Percentiles rank a stretch among this genome's conserved stretches.
Conservation (phyloP, 1,140 invertebrate genomes). For the Dendrolimus punctatus region DNA sequence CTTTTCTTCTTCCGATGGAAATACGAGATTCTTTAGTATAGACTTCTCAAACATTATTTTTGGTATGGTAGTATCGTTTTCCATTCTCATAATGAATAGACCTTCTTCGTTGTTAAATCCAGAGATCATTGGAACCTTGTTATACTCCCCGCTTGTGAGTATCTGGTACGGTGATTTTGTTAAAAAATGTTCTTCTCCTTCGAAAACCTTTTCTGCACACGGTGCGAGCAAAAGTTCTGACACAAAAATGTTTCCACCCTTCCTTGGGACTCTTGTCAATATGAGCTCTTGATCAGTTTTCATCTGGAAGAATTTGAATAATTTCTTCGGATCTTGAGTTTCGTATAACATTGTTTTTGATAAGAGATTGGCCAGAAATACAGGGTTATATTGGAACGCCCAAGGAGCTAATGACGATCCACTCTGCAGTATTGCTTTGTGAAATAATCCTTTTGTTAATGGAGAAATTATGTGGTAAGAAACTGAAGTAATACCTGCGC, state of each 20-base stretch:
- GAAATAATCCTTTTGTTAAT: slow-evolving; percentile 48
- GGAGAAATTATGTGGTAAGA: slow-evolving; percentile 57
- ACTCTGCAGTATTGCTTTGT: slow-evolving; percentile 75
- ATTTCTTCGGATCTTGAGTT: slow-evolving; percentile 43
- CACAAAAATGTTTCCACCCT: slow-evolving; percentile 41
- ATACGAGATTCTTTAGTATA: slow-evolving; percentile 40
- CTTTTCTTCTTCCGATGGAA: slow-evolving; percentile 34
- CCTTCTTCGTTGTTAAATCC: slow-evolving; percentile 62
- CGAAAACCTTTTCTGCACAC: slow-evolving; percentile 47
- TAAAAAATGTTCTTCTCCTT: slow-evolving; percentile 41
- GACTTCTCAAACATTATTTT: slow-evolving; percentile 25
- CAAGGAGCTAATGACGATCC: slow-evolving; percentile 79
- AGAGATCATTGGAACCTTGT: slow-evolving; percentile 60
- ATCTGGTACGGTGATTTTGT: slow-evolving; percentile 46
- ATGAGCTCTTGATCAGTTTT: slow-evolving; percentile 35
- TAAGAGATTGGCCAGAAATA: slow-evolving; percentile 46
- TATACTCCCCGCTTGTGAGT: slow-evolving; percentile 49
- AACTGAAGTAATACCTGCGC: slow-evolving; percentile 59
- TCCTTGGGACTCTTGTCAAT: slow-evolving; percentile 12
- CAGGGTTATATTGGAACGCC: slow-evolving; percentile 64
- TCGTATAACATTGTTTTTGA: slow-evolving; percentile 50
- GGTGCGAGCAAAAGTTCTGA: slow-evolving; percentile 13
- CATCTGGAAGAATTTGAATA: slow-evolving; percentile 46
- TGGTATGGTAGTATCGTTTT: slow-evolving; percentile 35
- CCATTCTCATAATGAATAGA: slow-evolving; percentile 46